Percentiles rank a stretch among this genome's conserved stretches.
Conservation (phyloP, 2,113 vertebrate genomes). For the Pao palembangensis region DNA sequence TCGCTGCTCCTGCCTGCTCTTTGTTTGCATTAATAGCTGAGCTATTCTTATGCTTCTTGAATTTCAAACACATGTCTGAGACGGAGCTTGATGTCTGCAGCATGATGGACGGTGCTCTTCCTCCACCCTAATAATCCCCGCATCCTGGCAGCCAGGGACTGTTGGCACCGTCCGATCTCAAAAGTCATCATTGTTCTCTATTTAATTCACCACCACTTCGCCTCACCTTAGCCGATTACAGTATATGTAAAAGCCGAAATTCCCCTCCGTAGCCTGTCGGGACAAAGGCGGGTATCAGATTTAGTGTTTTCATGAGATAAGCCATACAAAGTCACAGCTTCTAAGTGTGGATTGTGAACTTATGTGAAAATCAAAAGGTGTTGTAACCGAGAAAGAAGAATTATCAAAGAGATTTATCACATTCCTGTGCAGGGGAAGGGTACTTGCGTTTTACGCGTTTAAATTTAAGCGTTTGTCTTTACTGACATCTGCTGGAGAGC, state of each 20-base stretch:
- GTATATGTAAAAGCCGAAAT: slow-evolving; percentile 52
- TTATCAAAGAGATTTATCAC: slow-evolving; percentile 5
- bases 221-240: slow-evolving; percentile 16
- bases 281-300: slow-evolving; percentile 57
- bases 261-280: slow-evolving; percentile 41
- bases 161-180: slow-evolving; percentile 50
- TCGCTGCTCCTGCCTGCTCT: slow-evolving; percentile 15
- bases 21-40: slow-evolving; percentile 51
- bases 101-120: slow-evolving; percentile 43
- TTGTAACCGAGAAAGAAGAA: not conserved
- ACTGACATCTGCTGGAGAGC: slow-evolving; percentile 41
- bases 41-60: slow-evolving; percentile 66
- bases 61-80: slow-evolving; percentile 71
- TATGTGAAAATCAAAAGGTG: slow-evolving; percentile 24
- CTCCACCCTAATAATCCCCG: slow-evolving; percentile 25
- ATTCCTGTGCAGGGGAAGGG: slow-evolving; percentile 25
- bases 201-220: slow-evolving; percentile 27
- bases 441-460: not conserved
- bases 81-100: slow-evolving; percentile 62
- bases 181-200: slow-evolving; percentile 62
- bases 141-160: slow-evolving; percentile 7
- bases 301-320: slow-evolving; percentile 50
- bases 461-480: not conserved
- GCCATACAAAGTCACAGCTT: slow-evolving; percentile 28
- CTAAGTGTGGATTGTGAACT: slow-evolving; percentile 37